Evolutionary conservation across 2,113 vertebrate species (phyloP).

Genomic region (Sinocyclocheilus anophthalmus): DNA sequence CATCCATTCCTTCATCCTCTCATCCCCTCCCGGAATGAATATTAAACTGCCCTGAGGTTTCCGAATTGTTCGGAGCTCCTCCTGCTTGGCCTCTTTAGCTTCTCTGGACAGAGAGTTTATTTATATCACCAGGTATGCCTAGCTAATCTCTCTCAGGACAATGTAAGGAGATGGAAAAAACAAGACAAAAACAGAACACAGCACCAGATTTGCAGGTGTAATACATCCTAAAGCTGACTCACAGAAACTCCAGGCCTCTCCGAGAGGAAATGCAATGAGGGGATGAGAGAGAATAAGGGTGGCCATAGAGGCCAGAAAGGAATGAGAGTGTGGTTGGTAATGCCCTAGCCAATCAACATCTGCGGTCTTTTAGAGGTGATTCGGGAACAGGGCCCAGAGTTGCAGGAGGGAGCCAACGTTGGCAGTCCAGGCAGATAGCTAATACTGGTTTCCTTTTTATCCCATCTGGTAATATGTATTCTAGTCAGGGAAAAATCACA

Average conservation of each 20-base stretch:
- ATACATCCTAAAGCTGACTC: constrained; percentile 30
- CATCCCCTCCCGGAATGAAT: constrained; percentile 38
- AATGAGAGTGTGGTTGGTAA: constrained; percentile 21
- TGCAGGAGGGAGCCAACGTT: constrained; percentile 24
- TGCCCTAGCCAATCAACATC: constrained; percentile 52
- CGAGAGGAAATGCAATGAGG: neutral
- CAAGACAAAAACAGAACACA: constrained; percentile 20
- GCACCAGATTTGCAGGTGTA: constrained; percentile 34
- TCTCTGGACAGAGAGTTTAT: neutral
- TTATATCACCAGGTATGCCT: constrained; percentile 30
- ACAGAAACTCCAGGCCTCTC: neutral
- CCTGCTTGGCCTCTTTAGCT: constrained; percentile 1
- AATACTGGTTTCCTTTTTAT: constrained; percentile 28
- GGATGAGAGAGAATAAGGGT: constrained; percentile 10
- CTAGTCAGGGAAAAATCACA: constrained; percentile 15
- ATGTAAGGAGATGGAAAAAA: neutral
- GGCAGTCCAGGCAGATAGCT: constrained; percentile 31
- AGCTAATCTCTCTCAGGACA: constrained; percentile 43
- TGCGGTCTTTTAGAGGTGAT: constrained; percentile 38
- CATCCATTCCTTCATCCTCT: constrained; percentile 33
- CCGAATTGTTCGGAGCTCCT: neutral
- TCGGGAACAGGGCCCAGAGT: constrained; percentile 8
- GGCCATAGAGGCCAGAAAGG: neutral
- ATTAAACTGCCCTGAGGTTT: constrained; percentile 15
- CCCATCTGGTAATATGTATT: constrained; percentile 44